Percentiles rank a stretch among this genome's conserved stretches.
Evolutionary conservation across 2,797 vertebrate species (phyloP).

Genomic region (Onychomys torridus): DNA sequence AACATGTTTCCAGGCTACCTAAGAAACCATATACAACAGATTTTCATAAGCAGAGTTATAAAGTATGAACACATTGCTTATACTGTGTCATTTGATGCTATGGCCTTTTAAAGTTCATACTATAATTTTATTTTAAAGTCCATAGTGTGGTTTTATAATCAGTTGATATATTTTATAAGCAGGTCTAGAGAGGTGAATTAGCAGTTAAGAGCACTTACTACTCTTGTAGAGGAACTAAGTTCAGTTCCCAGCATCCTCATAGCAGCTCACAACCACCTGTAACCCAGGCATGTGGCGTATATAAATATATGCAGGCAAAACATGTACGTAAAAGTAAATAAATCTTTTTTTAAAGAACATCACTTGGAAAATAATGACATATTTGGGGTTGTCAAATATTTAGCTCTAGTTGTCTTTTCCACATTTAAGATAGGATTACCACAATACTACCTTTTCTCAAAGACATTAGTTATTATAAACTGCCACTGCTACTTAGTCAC

Average conservation of each 20-base stretch:
- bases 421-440: conserved; percentile 35
- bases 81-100: conserved; percentile 16
- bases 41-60: conserved; percentile 56
- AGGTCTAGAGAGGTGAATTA: neutral
- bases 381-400: conserved; percentile 59
- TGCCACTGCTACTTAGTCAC: conserved; percentile 34
- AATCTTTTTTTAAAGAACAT: neutral
- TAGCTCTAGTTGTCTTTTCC: conserved; percentile 50
- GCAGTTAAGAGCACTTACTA: neutral
- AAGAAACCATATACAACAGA: conserved; percentile 47
- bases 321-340: neutral
- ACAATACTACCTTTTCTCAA: conserved; percentile 24
- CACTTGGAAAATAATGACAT: conserved; percentile 67
- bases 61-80: conserved; percentile 42
- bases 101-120: conserved; percentile 37
- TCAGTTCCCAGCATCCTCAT: neutral
- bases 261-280: neutral
- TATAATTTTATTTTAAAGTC: too few relatives aligned
- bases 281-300: neutral
- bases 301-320: neutral
- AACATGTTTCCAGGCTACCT: conserved; percentile 34
- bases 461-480: conserved; percentile 65
- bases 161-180: conserved; percentile 39
- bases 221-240: neutral
- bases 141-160: conserved; percentile 32